Evolutionary conservation across 2,113 vertebrate species (phyloP).

Genomic region (Xenotilapia flavipinnis): DNA sequence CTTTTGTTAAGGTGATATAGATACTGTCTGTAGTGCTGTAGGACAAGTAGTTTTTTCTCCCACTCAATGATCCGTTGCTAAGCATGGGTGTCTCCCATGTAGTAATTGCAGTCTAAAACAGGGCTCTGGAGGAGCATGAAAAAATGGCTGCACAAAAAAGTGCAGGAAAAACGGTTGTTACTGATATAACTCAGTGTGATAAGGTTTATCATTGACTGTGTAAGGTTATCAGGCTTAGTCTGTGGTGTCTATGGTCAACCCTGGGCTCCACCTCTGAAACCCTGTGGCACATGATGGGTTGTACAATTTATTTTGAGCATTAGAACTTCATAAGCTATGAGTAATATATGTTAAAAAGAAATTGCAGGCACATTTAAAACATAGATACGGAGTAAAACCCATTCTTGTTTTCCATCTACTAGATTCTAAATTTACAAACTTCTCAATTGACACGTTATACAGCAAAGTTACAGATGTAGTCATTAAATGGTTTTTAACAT

Average conservation of each 20-base stretch:
- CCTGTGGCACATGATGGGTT: background rate
- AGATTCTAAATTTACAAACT: background rate
- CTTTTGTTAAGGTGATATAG: background rate
- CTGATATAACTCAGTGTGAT: background rate
- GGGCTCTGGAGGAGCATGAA: background rate
- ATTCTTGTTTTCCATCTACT: background rate
- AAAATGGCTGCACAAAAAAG: background rate
- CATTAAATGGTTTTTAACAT: background rate
- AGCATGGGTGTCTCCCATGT: rapidly evolving
- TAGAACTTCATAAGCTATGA: background rate
- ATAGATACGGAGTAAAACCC: background rate
- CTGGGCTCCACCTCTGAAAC: background rate
- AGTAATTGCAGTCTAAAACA: background rate
- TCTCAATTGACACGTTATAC: rapidly evolving
- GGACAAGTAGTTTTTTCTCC: background rate
- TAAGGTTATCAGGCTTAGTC: background rate
- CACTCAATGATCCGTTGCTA: rapidly evolving
- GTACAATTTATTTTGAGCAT: background rate
- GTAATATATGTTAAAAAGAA: background rate
- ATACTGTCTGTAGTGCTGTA: background rate
- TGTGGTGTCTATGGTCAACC: background rate
- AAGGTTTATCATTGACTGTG: background rate
- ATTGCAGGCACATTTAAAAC: background rate
- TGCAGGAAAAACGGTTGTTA: background rate
- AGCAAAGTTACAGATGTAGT: background rate